phyloP scores from a whole-genome alignment of 1,140 invertebrate species.

The Leptinotarsa lineolata region DNA sequence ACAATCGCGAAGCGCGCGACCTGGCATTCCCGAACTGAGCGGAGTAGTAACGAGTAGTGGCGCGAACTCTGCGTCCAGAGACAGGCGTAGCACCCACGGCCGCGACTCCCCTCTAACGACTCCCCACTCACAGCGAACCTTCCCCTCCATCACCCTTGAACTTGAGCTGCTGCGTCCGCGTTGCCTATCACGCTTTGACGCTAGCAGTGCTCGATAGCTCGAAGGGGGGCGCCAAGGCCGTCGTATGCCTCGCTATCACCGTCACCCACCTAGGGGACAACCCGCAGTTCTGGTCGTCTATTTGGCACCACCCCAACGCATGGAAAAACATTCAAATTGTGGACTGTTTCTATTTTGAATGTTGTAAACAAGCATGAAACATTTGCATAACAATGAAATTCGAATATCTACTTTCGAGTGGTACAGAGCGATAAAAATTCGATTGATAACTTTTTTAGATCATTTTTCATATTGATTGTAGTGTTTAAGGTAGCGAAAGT shows the following conservation, averaged over 20 bases:
- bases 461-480: too few species aligned
- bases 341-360: background rate
- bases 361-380: background rate
- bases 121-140: slow-evolving; percentile 54
- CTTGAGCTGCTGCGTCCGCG: slow-evolving; percentile 61
- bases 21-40: slow-evolving; percentile 52
- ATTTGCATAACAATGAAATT: background rate
- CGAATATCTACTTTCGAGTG: too few species aligned
- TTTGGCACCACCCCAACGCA: background rate
- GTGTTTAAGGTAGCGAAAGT: too few species aligned
- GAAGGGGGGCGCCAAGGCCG: slow-evolving; percentile 48
- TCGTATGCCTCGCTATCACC: slow-evolving; percentile 34
- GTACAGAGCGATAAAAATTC: too few species aligned
- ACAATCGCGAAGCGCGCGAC: slow-evolving; percentile 47
- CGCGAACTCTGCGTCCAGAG: slow-evolving; percentile 57
- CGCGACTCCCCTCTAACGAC: slow-evolving; percentile 56
- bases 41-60: slow-evolving; percentile 46
- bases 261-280: slow-evolving; percentile 38
- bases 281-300: slow-evolving; percentile 52
- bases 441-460: too few species aligned
- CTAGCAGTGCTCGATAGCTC: slow-evolving; percentile 33
- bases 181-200: slow-evolving; percentile 31
- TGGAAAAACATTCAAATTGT: background rate
- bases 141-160: slow-evolving; percentile 66
- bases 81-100: slow-evolving; percentile 48